A percentile compares a stretch with the other conserved stretches of the same genome.
Evolutionary conservation across 2,113 vertebrate species (phyloP).

Genomic region (Macrotis lagotis): DNA sequence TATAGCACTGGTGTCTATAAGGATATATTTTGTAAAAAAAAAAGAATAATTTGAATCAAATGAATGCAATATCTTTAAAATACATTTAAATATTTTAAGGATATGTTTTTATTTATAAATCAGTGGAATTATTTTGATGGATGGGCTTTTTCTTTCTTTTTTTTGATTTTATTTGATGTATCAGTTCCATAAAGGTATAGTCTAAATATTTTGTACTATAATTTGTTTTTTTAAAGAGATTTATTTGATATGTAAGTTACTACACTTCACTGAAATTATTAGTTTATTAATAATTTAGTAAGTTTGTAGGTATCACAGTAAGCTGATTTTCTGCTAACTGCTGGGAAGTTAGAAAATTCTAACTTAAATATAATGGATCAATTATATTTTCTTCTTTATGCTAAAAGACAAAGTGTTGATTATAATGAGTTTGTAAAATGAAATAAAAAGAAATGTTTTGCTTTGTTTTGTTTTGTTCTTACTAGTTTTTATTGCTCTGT

Average conservation of each 20-base stretch:
- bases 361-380: background rate
- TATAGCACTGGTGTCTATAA: background rate
- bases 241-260: background rate
- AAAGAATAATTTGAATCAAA: background rate
- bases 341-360: background rate
- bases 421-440: background rate
- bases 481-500: background rate
- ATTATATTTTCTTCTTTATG: background rate
- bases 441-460: background rate
- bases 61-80: background rate
- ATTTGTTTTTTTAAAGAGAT: background rate
- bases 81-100: background rate
- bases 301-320: background rate
- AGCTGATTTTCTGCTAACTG: background rate
- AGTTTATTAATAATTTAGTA: background rate
- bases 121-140: background rate
- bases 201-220: background rate
- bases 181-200: accelerated
- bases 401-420: background rate
- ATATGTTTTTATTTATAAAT: background rate
- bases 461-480: background rate
- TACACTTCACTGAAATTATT: background rate
- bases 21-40: background rate
- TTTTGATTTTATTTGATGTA: background rate
- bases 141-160: too few species aligned